These are phyloP conservation scores for Epizoanthus rinbou DNA, from an alignment of 92 coral and sea anemone genomes.

Conservation along the genomic window DNA sequence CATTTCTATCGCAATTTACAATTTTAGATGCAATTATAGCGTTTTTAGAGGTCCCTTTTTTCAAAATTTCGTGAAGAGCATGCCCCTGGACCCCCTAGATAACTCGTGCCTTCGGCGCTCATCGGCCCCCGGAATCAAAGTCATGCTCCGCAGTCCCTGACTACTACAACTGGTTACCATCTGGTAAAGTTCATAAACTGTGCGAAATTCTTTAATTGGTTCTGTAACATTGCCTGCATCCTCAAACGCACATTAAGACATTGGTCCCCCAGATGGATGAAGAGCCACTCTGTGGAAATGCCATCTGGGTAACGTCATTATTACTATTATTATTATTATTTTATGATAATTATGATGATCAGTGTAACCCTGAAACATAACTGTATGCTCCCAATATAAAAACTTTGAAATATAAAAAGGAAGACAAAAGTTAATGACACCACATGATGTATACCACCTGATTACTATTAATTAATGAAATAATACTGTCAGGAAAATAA, in stretches of 20 bases:
- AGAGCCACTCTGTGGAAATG: no score
- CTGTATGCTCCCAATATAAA: slow-evolving; percentile 22
- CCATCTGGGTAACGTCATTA: no score
- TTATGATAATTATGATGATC: slow-evolving; percentile 20
- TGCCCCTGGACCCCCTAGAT: slow-evolving; percentile 9
- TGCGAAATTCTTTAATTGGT: slow-evolving; percentile 19
- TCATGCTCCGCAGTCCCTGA: slow-evolving; percentile 26
- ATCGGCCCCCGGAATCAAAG: slow-evolving; percentile 24
- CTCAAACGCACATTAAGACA: slow-evolving; percentile 23
- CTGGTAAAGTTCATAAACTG: slow-evolving; percentile 22
- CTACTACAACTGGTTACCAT: slow-evolving; percentile 20
- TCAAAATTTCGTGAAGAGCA: neutral
- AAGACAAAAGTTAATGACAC: slow-evolving; percentile 18
- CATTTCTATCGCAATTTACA: slow-evolving; percentile 18
- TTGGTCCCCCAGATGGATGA: slow-evolving; percentile 28
- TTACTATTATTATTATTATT: slow-evolving; percentile 17
- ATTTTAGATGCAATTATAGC: slow-evolving; percentile 1
- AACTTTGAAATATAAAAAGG: slow-evolving; percentile 23
- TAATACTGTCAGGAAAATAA: slow-evolving; percentile 23
- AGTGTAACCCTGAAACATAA: slow-evolving; percentile 25
- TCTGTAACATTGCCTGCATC: slow-evolving; percentile 26
- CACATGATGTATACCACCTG: slow-evolving; percentile 26
- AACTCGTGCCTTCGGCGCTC: slow-evolving; percentile 23
- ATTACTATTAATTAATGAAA: slow-evolving; percentile 21
- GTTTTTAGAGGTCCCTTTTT: slow-evolving; percentile 5